Evolutionary conservation across 2,113 vertebrate genomes (phyloP).

Genomic region (Tupaia tana): DNA sequence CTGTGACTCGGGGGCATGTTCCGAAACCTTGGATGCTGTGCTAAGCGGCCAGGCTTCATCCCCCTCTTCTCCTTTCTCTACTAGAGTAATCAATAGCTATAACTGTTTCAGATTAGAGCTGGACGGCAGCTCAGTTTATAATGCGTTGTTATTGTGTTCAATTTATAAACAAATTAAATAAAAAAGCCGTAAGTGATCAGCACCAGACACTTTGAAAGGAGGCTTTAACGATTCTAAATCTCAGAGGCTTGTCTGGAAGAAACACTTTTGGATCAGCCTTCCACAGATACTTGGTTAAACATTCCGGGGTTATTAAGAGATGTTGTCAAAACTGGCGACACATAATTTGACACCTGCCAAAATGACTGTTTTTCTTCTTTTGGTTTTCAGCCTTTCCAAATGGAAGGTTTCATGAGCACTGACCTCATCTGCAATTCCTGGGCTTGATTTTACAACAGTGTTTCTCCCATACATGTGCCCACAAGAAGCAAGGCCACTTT

Average conservation of each 20-base stretch:
- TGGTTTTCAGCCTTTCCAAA: slow-evolving; percentile 60
- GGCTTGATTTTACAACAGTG: background rate
- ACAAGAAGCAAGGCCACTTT: background rate
- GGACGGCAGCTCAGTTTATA: slow-evolving; percentile 42
- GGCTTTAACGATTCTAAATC: slow-evolving; percentile 71
- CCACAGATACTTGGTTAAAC: slow-evolving; percentile 66
- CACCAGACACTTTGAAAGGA: slow-evolving; percentile 69
- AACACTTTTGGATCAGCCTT: slow-evolving; percentile 76
- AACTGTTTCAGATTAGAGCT: slow-evolving; percentile 47
- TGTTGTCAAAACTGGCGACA: slow-evolving; percentile 72
- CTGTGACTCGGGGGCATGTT: background rate
- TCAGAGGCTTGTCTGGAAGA: slow-evolving; percentile 79
- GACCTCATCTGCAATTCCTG: slow-evolving; percentile 1
- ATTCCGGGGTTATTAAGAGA: slow-evolving; percentile 70
- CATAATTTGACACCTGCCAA: slow-evolving; percentile 71
- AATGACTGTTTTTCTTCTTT: slow-evolving; percentile 59
- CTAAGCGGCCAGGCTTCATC: background rate
- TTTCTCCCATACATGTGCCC: background rate
- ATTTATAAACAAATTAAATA: slow-evolving; percentile 82
- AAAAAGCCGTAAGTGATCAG: slow-evolving; percentile 74
- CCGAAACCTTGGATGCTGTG: background rate
- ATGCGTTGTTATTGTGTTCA: slow-evolving; percentile 52
- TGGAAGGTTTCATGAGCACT: background rate
- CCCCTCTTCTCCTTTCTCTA: slow-evolving; percentile 1
- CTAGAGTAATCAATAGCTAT: slow-evolving; percentile 36